Evolutionary conservation across 2,113 vertebrate species (phyloP), one percentile per base, ranked within the genome.

Genomic region (Otus sunia): DNA sequence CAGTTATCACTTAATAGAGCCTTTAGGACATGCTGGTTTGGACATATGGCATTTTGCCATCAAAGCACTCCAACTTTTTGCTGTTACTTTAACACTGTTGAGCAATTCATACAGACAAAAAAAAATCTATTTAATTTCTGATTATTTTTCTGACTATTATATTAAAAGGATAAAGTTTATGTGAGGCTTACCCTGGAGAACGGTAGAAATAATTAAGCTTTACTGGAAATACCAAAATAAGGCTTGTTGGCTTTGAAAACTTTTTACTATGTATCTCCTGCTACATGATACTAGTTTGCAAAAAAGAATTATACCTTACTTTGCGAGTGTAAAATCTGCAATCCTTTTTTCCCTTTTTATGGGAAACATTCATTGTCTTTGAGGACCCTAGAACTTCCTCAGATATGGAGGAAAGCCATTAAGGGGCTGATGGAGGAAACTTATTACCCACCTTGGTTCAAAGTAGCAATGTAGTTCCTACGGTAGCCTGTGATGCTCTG

Each of bases 81-180:
- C 77, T 95, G 43, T 84, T 95, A 68, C 43, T 94, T 55, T 91
- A 95, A 91, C 22, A 36, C 43, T 76, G 14, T 82, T 68, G 47
- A 56, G 53, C 27, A 37, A 73, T 47, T 89, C 80, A 49, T 23
- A 83, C 3, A 32, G 82, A 93, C 4, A 59, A 92, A 96, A 92
- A 96, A 96, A 95, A 96, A 96, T 94, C 68, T 58, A 73, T 94
- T 93, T 77, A 52, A 86, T 96, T 95, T 96, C 75, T 97, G 94
- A 85, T 53, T 92, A 53, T 72, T 96, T 68, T 66, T 88, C 43
- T 83, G 82, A 37, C 90, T 94, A 3, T 73, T 69, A 23, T 21
- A 56, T 69, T 64, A 87, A 94, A 77, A 66, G 53, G 78, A 25
- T 16, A 86, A 93, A 93, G 17, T 74, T 86, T 95, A 92, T 39